These are phyloP conservation scores for Hydropsyche betteni DNA, from an alignment of 2,888 invertebrate species.

Conservation along the genomic window DNA sequence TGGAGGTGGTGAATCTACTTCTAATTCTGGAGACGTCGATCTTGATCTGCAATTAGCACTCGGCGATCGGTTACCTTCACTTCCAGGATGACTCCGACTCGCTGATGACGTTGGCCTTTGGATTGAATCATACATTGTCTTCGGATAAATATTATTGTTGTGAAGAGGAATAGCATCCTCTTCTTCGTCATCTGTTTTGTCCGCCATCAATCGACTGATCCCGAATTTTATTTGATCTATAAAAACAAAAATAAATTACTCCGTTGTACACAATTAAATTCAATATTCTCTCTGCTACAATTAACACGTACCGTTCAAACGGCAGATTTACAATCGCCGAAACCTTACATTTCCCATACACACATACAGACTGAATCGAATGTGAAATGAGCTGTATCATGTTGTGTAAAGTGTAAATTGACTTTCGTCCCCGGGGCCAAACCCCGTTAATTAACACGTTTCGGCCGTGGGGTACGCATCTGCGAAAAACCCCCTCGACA, in stretches of 20 bases:
- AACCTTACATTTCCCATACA: too few species aligned
- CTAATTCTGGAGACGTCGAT: conserved; percentile 75
- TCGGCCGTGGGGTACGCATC: conserved; percentile 55
- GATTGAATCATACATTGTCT: conserved; percentile 54
- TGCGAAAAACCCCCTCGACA: conserved; percentile 8
- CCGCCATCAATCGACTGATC: conserved; percentile 79
- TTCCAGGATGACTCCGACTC: conserved; percentile 54
- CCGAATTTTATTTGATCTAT: conserved; percentile 87
- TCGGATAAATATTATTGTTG: conserved; percentile 55
- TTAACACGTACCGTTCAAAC: too few species aligned
- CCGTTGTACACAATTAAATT: too few species aligned
- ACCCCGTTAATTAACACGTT: conserved; percentile 69
- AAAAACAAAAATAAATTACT: conserved; percentile 55
- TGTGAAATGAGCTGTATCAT: conserved; percentile 73
- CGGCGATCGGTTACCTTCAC: conserved; percentile 60
- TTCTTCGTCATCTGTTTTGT: conserved; percentile 70
- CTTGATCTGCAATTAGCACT: conserved; percentile 62
- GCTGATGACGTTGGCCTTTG: conserved; percentile 54
- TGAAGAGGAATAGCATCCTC: conserved; percentile 65
- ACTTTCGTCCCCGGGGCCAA: conserved; percentile 66
- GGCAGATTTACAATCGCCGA: too few species aligned
- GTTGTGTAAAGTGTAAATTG: conserved; percentile 72
- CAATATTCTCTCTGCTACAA: too few species aligned
- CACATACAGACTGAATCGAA: conserved; percentile 51
- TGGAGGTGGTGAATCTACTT: conserved; percentile 79